phyloP scores from a whole-genome alignment of 37 sponge, comb jelly and placozoan species.

The Cladorhizidae sp. region DNA sequence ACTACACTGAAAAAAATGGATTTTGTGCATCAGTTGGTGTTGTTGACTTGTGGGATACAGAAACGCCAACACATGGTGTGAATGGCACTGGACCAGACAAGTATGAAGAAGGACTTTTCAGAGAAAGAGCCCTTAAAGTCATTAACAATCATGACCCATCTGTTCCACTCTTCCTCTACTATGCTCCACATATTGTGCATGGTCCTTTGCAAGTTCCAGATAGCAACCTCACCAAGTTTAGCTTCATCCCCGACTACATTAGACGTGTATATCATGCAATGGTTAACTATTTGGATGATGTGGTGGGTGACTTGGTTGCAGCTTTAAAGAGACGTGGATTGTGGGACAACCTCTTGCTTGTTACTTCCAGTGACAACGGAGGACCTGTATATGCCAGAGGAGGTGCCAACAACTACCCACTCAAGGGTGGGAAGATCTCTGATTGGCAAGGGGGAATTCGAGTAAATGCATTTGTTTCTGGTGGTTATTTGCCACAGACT shows the following conservation, averaged over 20 bases:
- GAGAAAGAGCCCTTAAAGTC: conserved; percentile 3
- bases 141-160: conserved; percentile 46
- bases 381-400: conserved; percentile 19
- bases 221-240: conserved; percentile 30
- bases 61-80: conserved; percentile 26
- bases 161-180: conserved; percentile 60
- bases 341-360: too few species aligned
- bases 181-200: conserved; percentile 46
- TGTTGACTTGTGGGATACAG: conserved; percentile 47
- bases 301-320: conserved; percentile 15
- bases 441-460: too few species aligned
- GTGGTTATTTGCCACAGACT: too few species aligned
- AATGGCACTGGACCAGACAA: conserved; percentile 47
- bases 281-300: conserved; percentile 17
- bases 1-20: conserved; percentile 34
- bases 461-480: too few species aligned
- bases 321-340: conserved; percentile 32
- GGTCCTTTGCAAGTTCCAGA: conserved; percentile 45
- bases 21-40: background rate
- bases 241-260: conserved; percentile 18
- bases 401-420: conserved; percentile 57
- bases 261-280: conserved; percentile 50
- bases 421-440: too few species aligned
- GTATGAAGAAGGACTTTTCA: conserved; percentile 38
- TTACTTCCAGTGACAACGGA: too few species aligned